Base-by-base conservation (phyloP, 2,797 vertebrate species). In the Esox lucius region DNA sequence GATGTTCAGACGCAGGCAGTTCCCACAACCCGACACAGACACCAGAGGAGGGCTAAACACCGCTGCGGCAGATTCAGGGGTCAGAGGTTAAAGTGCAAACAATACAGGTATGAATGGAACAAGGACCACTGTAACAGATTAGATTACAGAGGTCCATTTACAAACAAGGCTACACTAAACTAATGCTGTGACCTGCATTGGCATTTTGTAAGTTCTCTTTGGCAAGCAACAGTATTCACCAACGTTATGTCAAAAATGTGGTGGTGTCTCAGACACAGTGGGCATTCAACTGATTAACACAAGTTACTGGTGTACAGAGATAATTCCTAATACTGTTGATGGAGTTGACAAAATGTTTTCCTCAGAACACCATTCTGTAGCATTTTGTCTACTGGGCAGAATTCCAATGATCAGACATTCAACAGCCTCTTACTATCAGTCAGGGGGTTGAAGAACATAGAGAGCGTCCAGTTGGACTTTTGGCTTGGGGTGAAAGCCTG, bases 21-120 rank as follows among this genome's bases (percentile, higher is more conserved):
- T 90, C 49, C 92, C 91, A 78, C 92, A 93, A 51, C 91, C 92
- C 0, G 86, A 87, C 49, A 91, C 67, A 0, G 71, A 80, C 33
- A 92, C 59, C 0, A 68, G 64, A 0, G 87, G 90, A 72, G 92
- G 87, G 22, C 88, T 90, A 39, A 91, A 17, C 48, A 89, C 79
- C 2, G 91, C 92, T 93, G 16, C 5, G 66, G 24, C 49, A 28
- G 31, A 33, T 49, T n/a, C 7, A 12, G 66, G 65, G 39, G 70
- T 74, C 42, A 79, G 11, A 53, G 64, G 65, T 70, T 28, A 78
- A 0, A 56, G 17, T 39, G 5, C 12, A 42, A 61, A 24, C 22
- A 11, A n/a, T 56, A 22, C 51, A 56, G 5, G 49, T 17, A 17
- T 5, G 49, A 1, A 24, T 22, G n/a, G n/a, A 59, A 22, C n/a